Percentiles rank a stretch among this genome's conserved stretches.
Evolutionary conservation across 2,888 invertebrate species (phyloP).

Genomic region (Aphodius granarius): DNA sequence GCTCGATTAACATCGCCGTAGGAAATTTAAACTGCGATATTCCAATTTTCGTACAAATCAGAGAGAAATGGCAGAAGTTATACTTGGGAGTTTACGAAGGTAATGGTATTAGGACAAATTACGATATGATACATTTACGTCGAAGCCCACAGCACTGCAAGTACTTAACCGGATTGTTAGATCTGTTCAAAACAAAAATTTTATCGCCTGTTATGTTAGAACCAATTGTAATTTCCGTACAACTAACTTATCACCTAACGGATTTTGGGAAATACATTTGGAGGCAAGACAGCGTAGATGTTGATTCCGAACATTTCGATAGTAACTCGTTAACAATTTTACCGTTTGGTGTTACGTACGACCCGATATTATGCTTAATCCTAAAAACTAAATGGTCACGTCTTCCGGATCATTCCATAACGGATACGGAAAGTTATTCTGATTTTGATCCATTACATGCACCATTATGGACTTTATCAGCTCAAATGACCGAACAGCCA

Average conservation of each 20-base stretch:
- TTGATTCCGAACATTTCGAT: slow-evolving; percentile 60
- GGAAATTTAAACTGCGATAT: slow-evolving; percentile 79
- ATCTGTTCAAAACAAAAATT: slow-evolving; percentile 88
- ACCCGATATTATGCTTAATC: slow-evolving; percentile 77
- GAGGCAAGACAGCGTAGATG: slow-evolving; percentile 62
- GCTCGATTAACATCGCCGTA: slow-evolving; percentile 80
- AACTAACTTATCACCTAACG: slow-evolving; percentile 68
- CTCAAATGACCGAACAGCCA: slow-evolving; percentile 68
- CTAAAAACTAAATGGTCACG: slow-evolving; percentile 86
- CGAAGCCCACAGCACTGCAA: slow-evolving; percentile 78
- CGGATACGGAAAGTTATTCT: slow-evolving; percentile 85
- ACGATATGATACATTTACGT: slow-evolving; percentile 87
- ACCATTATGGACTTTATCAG: slow-evolving; percentile 76
- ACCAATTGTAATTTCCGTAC: slow-evolving; percentile 71
- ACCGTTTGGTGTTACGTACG: slow-evolving; percentile 83
- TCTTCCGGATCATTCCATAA: slow-evolving; percentile 80
- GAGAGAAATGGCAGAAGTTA: slow-evolving; percentile 78
- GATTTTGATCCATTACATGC: slow-evolving; percentile 85
- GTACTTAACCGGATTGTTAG: slow-evolving; percentile 80
- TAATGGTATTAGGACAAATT: slow-evolving; percentile 76
- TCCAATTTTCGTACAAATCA: slow-evolving; percentile 86
- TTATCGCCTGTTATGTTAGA: slow-evolving; percentile 63
- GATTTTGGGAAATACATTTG: slow-evolving; percentile 61
- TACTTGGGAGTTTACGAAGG: slow-evolving; percentile 81
- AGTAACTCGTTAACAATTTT: slow-evolving; percentile 60